Conservation (phyloP, 2,888 invertebrate genomes). For the Ophioninae sp. region DNA sequence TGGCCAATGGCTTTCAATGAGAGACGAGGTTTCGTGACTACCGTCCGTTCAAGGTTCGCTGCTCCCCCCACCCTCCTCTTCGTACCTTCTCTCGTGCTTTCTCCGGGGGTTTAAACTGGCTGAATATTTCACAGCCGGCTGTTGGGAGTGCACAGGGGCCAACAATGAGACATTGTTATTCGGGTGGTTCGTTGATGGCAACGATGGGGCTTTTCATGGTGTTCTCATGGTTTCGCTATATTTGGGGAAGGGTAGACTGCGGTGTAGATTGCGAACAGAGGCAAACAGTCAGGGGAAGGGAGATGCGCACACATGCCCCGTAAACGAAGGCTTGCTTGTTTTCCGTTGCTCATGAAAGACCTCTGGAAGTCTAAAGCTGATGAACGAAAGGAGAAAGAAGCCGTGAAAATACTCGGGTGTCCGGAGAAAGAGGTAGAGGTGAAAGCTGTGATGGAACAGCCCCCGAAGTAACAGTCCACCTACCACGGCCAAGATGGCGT, state of each 20-base stretch:
- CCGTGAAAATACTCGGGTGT: slow-evolving; percentile 46
- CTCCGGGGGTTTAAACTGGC: slow-evolving; percentile 67
- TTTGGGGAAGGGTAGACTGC: slow-evolving; percentile 7
- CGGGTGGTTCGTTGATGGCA: slow-evolving; percentile 71
- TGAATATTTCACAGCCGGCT: slow-evolving; percentile 76
- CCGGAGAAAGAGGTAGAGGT: slow-evolving; percentile 59
- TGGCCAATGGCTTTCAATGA: slow-evolving; percentile 8
- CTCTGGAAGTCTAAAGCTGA: slow-evolving; percentile 39
- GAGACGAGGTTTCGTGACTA: background rate
- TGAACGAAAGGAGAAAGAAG: slow-evolving; percentile 50
- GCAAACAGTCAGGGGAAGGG: no score
- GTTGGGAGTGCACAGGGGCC: slow-evolving; percentile 70
- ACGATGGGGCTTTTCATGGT: slow-evolving; percentile 59
- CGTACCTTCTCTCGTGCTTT: slow-evolving; percentile 59
- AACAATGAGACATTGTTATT: slow-evolving; percentile 79
- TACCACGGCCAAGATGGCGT: slow-evolving; percentile 77
- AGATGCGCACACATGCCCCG: no score
- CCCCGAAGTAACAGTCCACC: slow-evolving; percentile 51
- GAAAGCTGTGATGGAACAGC: slow-evolving; percentile 57
- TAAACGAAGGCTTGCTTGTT: no score
- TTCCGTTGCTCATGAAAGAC: slow-evolving; percentile 50
- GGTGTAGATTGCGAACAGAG: slow-evolving; percentile 10
- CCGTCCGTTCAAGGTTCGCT: slow-evolving; percentile 21
- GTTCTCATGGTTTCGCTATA: slow-evolving; percentile 50
- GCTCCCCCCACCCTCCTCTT: slow-evolving; percentile 56